Base-by-base conservation (phyloP, 2,113 vertebrate genomes). In the Mastomys coucha region DNA sequence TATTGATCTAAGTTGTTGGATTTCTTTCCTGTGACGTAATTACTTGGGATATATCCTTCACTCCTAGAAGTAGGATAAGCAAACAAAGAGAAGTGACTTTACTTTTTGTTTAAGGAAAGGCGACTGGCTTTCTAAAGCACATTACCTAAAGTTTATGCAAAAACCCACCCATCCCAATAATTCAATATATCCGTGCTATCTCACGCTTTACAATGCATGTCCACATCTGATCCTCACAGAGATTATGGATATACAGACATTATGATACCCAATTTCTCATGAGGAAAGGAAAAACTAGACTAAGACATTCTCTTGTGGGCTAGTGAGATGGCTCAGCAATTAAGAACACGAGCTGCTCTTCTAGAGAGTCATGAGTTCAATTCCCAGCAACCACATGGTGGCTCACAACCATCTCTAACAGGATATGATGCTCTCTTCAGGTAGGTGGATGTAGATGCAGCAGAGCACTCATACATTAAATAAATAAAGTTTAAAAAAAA, bases 11-110 rank as follows among this genome's bases (percentile, higher is more conserved):
- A 98, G 97, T 99, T 99, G 93, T 98, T 99, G 2, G 98, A 99
- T 95, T 98, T 99, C 98, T 99, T 99, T 97, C 98, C 99, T 3
- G 99, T 99, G 65, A 99, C 99, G 19, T 99, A 99, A 98, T 99
- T 99, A 97, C 99, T 99, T 91, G 99, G 99, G 95, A 99, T 99
- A 98, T 99, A 99, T 17, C 99, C 99, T 98, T 99, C 99, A 91
- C 98, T 98, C 39, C 99, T 99, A 98, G 72, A 98, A 97, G 75
- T 17, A 96, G 58, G 58, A 98, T 95, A 80, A 93, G 93, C 39
- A 91, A 88, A 60, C 60, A 97, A 80, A 94, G 17, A 89, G 13
- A 94, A 81, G 91, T 67, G 88, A 60, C n/a, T 91, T 95, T 86
- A 84, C 20, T 86, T 39, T 5, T 93, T 91, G 69, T 77, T 60